Conservation (phyloP, 2,797 vertebrate species). For the Neostethus bicornis region DNA sequence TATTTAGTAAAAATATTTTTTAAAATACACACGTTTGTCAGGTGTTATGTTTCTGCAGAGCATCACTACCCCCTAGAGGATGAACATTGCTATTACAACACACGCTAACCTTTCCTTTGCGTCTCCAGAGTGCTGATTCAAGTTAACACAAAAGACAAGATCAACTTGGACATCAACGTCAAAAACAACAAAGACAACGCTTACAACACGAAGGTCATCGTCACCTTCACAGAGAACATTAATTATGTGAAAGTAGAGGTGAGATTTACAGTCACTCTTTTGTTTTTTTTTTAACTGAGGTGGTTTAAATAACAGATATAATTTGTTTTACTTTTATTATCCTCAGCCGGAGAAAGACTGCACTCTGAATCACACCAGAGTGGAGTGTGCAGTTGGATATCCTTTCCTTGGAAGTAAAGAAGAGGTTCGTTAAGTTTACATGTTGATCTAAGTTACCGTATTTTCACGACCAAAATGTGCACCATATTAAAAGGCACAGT, state of each 20-base stretch:
- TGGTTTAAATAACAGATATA: not conserved
- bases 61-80: slow-evolving; percentile 58
- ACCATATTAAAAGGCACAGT: too few relatives aligned
- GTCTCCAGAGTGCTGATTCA: slow-evolving; percentile 80
- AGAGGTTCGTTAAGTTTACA: slow-evolving; percentile 72
- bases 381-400: slow-evolving; percentile 92
- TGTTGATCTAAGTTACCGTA: too few relatives aligned
- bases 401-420: slow-evolving; percentile 86
- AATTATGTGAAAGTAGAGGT: slow-evolving; percentile 94
- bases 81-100: slow-evolving; percentile 20
- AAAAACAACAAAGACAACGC: slow-evolving; percentile 90
- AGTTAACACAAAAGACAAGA: slow-evolving; percentile 79
- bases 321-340: slow-evolving; percentile 8
- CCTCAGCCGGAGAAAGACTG: slow-evolving; percentile 86
- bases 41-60: not conserved
- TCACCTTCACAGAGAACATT: slow-evolving; percentile 90
- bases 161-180: slow-evolving; percentile 82
- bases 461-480: too few relatives aligned
- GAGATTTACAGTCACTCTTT: slow-evolving; percentile 24
- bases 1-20: too few relatives aligned
- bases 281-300: fast-evolving
- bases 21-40: not conserved
- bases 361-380: slow-evolving; percentile 80
- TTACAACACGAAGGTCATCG: slow-evolving; percentile 90
- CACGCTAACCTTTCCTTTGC: not conserved